Base-by-base conservation (phyloP, 2,797 vertebrate genomes). In the Sardinella longiceps region DNA sequence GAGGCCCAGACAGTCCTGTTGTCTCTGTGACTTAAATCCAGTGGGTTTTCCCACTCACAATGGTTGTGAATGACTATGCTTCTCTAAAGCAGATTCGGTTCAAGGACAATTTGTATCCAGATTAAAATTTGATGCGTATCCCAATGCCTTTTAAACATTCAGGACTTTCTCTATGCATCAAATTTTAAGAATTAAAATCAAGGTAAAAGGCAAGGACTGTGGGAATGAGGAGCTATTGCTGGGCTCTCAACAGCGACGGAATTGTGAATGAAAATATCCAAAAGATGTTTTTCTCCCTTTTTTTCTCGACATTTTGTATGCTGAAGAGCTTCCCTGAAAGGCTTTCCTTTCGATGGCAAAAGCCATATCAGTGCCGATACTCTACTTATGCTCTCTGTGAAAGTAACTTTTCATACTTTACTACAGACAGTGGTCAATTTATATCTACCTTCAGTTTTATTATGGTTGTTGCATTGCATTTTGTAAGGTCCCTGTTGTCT, bases 321-420 rank as follows among this genome's bases (percentile, higher is more conserved):
- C 33, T 90, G 89, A 80, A 82, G 90, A 88, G 93, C 91, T 95
- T 94, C 91, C 89, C 88, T 70, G 66, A 88, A 90, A 89, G 86
- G 81, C 87, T 87, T 86, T 51, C 43, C 37, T 43, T 77, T 85
- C 80, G 51, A 81, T 80, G 87, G 83, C 82, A 86, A 84, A 86
- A 86, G 86, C 87, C 87, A 86, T 87, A 86, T 84, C 28, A 88
- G 60, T 85, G 85, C 66, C 51, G 83, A 82, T 87, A 43, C 37
- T 43, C 70, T 77, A 77, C 70, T 77, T 85, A 89, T 87, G 83
- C 85, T 88, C 45, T 88, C 86, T 92, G 86, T 92, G 89, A 90
- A 91, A 87, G 91, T 91, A 93, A 82, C 83, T 94, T 94, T 93
- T 93, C 92, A 92, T 93, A 94, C 92, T 93, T 94, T 94, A 89